These are phyloP conservation scores for Popillia japonica DNA, from an alignment of 1,140 invertebrate species.

Conservation along the genomic window DNA sequence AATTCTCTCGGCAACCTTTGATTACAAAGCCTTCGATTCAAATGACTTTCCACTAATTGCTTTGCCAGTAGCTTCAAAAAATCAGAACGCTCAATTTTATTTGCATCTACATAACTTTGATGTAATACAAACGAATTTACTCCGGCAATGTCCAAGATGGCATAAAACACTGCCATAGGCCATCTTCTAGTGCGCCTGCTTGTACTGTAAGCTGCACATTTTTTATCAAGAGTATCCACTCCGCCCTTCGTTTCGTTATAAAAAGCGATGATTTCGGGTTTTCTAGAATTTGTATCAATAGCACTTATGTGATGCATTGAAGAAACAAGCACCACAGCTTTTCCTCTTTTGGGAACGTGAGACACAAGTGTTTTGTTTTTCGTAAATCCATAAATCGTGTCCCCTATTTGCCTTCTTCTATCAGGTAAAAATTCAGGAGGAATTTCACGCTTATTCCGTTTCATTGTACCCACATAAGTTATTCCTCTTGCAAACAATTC, in stretches of 20 bases:
- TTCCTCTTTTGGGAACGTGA: constrained; percentile 53
- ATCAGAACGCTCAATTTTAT: too few species aligned
- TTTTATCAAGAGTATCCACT: constrained; percentile 54
- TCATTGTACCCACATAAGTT: constrained; percentile 55
- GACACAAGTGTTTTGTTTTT: constrained; percentile 48
- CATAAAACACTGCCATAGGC: constrained; percentile 53
- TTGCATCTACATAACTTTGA: neutral
- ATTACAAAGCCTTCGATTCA: too few species aligned
- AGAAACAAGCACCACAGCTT: constrained; percentile 53
- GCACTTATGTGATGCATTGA: constrained; percentile 52
- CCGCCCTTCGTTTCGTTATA: constrained; percentile 55
- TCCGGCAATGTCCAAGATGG: constrained; percentile 49
- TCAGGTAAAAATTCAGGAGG: constrained; percentile 48
- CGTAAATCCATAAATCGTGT: constrained; percentile 50
- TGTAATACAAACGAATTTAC: constrained; percentile 42
- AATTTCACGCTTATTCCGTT: constrained; percentile 57
- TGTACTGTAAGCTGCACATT: constrained; percentile 50
- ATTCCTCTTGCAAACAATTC: constrained; percentile 43
- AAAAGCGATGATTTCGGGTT: constrained; percentile 52
- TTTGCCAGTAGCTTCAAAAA: too few species aligned
- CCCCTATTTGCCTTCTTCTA: constrained; percentile 35
- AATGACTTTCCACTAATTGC: too few species aligned
- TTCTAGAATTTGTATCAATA: constrained; percentile 44
- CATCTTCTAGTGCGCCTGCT: constrained; percentile 51
- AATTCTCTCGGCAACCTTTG: too few species aligned